Conservation (phyloP, 2,113 vertebrate species). For the Xiphophorus couchianus region DNA sequence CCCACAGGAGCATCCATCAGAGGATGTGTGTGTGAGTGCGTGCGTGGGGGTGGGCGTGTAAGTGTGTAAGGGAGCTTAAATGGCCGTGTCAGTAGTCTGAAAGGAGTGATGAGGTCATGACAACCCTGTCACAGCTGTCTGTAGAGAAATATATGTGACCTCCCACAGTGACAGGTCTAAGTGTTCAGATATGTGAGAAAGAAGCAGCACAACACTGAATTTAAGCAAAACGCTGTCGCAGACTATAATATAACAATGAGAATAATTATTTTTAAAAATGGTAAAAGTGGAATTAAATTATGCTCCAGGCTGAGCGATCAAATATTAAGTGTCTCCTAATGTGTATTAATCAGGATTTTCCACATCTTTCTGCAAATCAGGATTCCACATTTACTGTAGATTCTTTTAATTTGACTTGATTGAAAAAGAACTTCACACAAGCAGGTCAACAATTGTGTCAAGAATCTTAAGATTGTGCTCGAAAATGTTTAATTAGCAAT, state of each 20-base stretch:
- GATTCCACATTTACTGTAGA: background rate
- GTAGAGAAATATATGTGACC: conserved; percentile 36
- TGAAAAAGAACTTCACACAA: conserved; percentile 26
- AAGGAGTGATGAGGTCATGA: conserved; percentile 59
- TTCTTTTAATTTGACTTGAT: background rate
- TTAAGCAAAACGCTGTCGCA: background rate
- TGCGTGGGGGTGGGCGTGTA: conserved; percentile 7
- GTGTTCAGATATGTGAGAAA: conserved; percentile 28
- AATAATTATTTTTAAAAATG: background rate
- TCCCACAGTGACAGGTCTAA: conserved; percentile 30
- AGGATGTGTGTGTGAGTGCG: background rate
- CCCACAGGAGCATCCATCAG: conserved; percentile 30
- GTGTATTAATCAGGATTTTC: background rate
- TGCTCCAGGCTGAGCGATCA: background rate
- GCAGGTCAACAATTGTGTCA: conserved; percentile 36
- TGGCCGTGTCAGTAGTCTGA: conserved; percentile 49
- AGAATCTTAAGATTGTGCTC: conserved; percentile 26
- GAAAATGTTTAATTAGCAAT: conserved; percentile 36
- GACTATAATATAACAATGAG: background rate
- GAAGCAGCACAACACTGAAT: background rate
- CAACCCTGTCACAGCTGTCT: conserved; percentile 56
- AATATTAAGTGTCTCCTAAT: background rate
- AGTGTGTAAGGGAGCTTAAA: conserved; percentile 29
- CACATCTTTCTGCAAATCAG: background rate
- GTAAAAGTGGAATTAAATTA: background rate